Base-by-base conservation (phyloP, 1,140 invertebrate species). In the Probaryconus sp. region DNA sequence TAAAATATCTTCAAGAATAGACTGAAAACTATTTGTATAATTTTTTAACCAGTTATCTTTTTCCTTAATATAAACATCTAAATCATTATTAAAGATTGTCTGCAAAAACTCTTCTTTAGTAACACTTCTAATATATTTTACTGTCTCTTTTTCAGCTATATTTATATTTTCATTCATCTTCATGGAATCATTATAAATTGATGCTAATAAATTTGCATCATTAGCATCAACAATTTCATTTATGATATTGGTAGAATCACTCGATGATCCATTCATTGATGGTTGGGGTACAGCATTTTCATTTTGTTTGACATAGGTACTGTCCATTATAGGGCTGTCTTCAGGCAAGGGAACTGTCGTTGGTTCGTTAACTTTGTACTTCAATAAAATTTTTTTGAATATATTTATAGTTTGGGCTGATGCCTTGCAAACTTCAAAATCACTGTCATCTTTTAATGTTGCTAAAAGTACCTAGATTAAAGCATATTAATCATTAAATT, bases 381-480 rank as follows among this genome's bases (percentile, higher is more conserved):
- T 89, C 1, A 90, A 76, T 1, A 93, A 80, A 18, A 92, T 87
- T n/a, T 83, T 77, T 13, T 89, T 84, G n/a, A 94, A 77, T 47
- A 89, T 86, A 7, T 81, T 85, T 0, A 92, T 88, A 18, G 92
- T 90, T 10, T 76, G 67, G 0, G 91, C 87, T 0, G 92, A 88
- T 7, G 85, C 82, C 63, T 91, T 91, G 47, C 91, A 89, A 0
- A 95, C 92, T 75, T 92, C 91, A 1, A 92, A 85, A 80, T 94
- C 92, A 55, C 90, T 91, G 38, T 94, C 92, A 16, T 95, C 92
- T 5, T 91, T 87, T 28, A 94, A 74, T 1, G 92, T 89, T 31
- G 88, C 85, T 0, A 93, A 78, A 4, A 94, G 79, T 1, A 93
- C 82, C 84, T 87, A 13, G 69, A 63, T 24, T 55, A 16, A 35